Evolutionary conservation across 2,797 vertebrate species (phyloP).

Genomic region (Syngnathus rostellatus): DNA sequence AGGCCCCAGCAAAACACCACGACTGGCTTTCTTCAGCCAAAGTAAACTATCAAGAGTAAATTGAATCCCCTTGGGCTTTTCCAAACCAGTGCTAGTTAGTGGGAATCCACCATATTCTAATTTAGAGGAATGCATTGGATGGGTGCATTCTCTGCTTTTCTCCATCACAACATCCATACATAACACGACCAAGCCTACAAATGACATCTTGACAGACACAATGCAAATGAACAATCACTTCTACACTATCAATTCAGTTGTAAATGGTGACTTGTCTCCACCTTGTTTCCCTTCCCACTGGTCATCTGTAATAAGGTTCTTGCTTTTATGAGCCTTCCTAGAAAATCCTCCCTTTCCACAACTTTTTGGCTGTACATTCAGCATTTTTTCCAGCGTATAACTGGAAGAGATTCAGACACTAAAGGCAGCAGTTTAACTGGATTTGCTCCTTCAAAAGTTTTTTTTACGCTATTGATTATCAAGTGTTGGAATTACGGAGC

Average conservation of each 20-base stretch:
- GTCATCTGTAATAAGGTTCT: constrained; percentile 18
- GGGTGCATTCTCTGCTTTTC: constrained; percentile 8
- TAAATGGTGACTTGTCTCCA: neutral
- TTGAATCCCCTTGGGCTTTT: neutral
- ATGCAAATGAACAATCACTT: no score
- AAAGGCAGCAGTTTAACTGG: constrained; percentile 44
- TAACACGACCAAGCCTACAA: neutral
- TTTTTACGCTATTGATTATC: no score
- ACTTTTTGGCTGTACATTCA: constrained; percentile 51
- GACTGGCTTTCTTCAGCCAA: constrained; percentile 22
- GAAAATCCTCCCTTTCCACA: constrained; percentile 47
- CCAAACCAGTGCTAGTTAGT: constrained; percentile 15
- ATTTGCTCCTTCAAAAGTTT: constrained; percentile 26
- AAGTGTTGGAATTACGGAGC: constrained; percentile 21
- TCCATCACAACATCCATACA: neutral
- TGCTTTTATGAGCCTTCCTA: constrained; percentile 36
- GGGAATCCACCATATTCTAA: constrained; percentile 12
- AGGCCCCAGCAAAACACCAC: constrained; percentile 37
- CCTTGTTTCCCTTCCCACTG: neutral
- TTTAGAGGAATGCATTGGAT: neutral
- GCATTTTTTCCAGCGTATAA: constrained; percentile 60
- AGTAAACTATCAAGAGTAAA: constrained; percentile 15
- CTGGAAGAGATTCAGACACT: constrained; percentile 53
- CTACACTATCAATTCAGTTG: neutral
- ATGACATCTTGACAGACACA: neutral